Evolutionary conservation across 1,140 invertebrate species (phyloP).

Genomic region (Diuraphis noxia): DNA sequence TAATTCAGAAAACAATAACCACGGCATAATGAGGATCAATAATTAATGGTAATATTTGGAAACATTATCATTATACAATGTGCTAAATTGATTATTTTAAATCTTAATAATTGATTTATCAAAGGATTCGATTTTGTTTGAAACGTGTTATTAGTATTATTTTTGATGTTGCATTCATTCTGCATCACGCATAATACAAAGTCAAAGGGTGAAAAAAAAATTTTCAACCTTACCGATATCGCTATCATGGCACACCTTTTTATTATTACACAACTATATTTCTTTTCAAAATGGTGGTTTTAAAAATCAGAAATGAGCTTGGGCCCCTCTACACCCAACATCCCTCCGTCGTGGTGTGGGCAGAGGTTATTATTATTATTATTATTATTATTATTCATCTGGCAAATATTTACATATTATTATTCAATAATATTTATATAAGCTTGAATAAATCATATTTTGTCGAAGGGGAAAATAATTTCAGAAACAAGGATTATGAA

Average conservation of each 20-base stretch:
- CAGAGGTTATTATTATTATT: not conserved
- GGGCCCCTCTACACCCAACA: not conserved
- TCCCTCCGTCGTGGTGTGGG: no score
- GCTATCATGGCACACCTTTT: not conserved
- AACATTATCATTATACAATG: no score
- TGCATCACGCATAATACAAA: no score
- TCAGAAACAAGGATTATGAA: not conserved
- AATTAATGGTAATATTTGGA: no score
- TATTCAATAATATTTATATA: not conserved
- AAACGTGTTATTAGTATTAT: not conserved
- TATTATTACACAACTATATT: not conserved
- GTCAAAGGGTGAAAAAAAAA: not conserved
- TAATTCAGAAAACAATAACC: not conserved
- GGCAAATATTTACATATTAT: not conserved
- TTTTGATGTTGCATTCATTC: not conserved
- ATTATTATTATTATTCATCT: no score
- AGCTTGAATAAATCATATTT: not conserved
- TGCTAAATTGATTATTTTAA: not conserved
- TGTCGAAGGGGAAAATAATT: not conserved
- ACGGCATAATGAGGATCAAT: no score
- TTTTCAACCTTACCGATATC: not conserved
- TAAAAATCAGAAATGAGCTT: not conserved
- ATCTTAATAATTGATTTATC: not conserved
- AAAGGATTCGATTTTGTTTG: not conserved
- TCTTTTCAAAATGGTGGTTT: not conserved